Base-by-base conservation (phyloP, 2,888 invertebrate genomes). In the Bembecia ichneumoniformis region DNA sequence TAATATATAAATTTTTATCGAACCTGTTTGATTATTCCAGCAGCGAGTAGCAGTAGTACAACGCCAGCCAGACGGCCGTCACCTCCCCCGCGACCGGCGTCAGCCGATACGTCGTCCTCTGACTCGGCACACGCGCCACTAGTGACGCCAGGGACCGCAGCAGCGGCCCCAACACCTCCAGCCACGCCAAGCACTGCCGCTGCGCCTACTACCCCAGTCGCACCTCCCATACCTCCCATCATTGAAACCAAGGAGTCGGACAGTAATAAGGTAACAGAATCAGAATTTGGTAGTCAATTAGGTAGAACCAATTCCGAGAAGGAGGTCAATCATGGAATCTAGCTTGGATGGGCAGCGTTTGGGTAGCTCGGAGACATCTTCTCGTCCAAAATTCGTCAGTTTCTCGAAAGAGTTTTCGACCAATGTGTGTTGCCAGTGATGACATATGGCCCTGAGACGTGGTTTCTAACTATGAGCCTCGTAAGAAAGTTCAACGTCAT, bases 21-120 rank as follows among this genome's bases (percentile, higher is more conserved):
- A 7, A 7, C 5, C 28, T 28, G 28, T 40, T 45, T 52, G 34
- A 43, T 49, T 47, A 36, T 52, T 15, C 28, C 51, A 44, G 47
- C 52, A 15, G 52, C 47, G 52, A 55, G 59, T 47, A 49, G 68
- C 46, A 60, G 70, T 3, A 60, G 44, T 17, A 11, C 62, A 13
- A 53, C 57, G 2, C 58, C 68, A 1, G 56, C 54, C 17, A 77
- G 80, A 0, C 70, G 76, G 1, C 59, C 77, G n/a, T 82, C 79
- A 52, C 88, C 80, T 43, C 88, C 81, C 55, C 79, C 83, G 52
- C 73, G 84, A 53, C 86, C 81, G 50, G 81, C 88, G 49, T 90
- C 88, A 44, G 87, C 88, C 36, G 90, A 90, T 69, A 89, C 90
- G 15, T 88, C 89, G 43, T 86, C 89, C 52, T 87, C 89, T 53